Percentiles rank a stretch among this genome's conserved stretches.
phyloP scores from a whole-genome alignment of 2,797 vertebrate genomes.

The Sebastes miniatus region DNA sequence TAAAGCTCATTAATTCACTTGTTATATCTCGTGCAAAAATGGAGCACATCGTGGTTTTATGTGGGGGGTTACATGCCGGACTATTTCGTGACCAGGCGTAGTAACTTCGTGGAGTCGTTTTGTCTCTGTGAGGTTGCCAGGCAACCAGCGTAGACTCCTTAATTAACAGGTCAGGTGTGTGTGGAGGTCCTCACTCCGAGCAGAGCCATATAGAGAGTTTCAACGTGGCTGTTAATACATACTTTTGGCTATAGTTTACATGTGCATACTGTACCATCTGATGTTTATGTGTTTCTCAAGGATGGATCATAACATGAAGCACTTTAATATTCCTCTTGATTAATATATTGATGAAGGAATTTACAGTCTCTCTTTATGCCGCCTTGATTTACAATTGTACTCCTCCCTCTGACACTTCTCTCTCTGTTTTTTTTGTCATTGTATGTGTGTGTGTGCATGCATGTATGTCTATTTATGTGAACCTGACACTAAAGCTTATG shows the following conservation, averaged over 20 bases:
- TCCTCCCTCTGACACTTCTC: not conserved
- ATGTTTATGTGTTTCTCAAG: not conserved
- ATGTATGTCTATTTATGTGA: not conserved
- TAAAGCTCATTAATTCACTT: not conserved
- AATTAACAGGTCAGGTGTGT: not conserved
- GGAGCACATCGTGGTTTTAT: not conserved
- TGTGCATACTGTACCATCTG: not conserved
- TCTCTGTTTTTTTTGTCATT: not conserved
- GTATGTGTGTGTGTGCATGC: not conserved
- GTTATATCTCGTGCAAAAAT: not conserved
- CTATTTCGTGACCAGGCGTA: not conserved
- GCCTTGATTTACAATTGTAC: slow-evolving; percentile 28
- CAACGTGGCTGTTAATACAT: not conserved
- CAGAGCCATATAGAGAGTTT: not conserved
- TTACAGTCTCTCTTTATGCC: slow-evolving; percentile 5
- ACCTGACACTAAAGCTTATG: slow-evolving; percentile 8
- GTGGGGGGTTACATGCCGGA: not conserved
- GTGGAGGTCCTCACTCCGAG: not conserved
- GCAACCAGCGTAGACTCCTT: not conserved
- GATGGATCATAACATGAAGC: not conserved
- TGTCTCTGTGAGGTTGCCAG: not conserved
- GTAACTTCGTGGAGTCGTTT: not conserved
- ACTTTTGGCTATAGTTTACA: not conserved
- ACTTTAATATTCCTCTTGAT: slow-evolving; percentile 49
- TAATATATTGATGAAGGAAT: slow-evolving; percentile 53